Evolutionary conservation across 2,797 vertebrate species (phyloP).

Genomic region (Sarcophilus harrisii): DNA sequence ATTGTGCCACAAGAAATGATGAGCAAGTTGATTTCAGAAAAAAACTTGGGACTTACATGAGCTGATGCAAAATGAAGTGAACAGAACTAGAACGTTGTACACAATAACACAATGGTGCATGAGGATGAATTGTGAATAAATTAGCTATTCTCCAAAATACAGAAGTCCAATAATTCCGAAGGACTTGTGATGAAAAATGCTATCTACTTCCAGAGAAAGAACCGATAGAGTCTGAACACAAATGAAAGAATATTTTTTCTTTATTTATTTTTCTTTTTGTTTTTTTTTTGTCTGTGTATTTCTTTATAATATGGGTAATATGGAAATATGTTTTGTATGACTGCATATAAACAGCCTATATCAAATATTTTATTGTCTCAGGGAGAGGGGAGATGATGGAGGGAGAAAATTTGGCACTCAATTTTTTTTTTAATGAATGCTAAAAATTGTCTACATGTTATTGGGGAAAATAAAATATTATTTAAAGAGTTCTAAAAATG

Average conservation of each 20-base stretch:
- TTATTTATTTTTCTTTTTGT: neutral
- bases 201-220: neutral
- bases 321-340: neutral
- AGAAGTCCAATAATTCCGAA: neutral
- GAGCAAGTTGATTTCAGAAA: neutral
- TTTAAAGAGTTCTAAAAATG: neutral
- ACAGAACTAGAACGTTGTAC: neutral
- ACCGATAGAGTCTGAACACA: neutral
- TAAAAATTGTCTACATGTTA: neutral
- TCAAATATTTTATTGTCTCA: neutral
- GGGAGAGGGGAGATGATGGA: neutral
- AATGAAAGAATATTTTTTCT: neutral
- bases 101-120: neutral
- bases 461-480: neutral
- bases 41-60: neutral
- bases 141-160: neutral
- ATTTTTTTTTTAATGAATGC: neutral
- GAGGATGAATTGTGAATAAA: neutral
- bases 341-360: too few species aligned
- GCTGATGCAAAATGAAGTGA: neutral
- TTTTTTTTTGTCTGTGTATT: neutral
- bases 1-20: neutral
- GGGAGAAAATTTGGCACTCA: neutral
- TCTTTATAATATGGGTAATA: neutral
- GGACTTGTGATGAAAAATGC: neutral